phyloP scores from a whole-genome alignment of 2,888 invertebrate species.

The Coelinius sp. region DNA sequence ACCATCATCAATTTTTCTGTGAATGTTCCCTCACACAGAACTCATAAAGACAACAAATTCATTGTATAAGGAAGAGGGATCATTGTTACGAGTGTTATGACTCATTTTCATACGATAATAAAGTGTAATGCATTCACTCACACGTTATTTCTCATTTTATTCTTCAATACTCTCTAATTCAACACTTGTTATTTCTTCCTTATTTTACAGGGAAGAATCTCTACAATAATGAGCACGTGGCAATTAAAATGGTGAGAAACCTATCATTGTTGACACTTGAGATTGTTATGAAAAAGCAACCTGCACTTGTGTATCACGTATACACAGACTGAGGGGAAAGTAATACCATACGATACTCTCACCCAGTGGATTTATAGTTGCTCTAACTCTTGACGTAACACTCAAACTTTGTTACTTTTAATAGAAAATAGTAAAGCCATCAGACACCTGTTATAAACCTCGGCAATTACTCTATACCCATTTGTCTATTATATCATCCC shows the following conservation, averaged over 20 bases:
- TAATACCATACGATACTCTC: constrained; percentile 1
- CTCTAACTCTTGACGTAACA: constrained; percentile 3
- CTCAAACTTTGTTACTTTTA: background rate
- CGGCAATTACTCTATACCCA: background rate
- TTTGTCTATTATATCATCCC: background rate
- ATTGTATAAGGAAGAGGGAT: background rate
- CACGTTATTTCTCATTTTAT: background rate
- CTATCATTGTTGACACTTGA: constrained; percentile 10
- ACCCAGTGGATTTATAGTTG: background rate
- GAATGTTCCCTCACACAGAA: background rate
- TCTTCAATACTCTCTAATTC: background rate
- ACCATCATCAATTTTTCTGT: background rate
- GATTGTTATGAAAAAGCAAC: background rate
- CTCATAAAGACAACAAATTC: background rate
- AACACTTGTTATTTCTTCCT: background rate
- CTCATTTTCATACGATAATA: background rate
- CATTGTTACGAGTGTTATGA: too few relatives aligned
- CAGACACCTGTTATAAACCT: background rate
- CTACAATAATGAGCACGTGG: constrained; percentile 99
- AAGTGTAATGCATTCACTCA: background rate
- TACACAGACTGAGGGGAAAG: background rate
- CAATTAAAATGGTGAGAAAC: constrained; percentile 94
- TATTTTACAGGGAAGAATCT: constrained; percentile 94
- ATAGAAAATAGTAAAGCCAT: constrained; percentile 10
- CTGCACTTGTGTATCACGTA: constrained; percentile 7